Base-by-base conservation (phyloP, 2,888 invertebrate species). In the Synergus umbraculus region DNA sequence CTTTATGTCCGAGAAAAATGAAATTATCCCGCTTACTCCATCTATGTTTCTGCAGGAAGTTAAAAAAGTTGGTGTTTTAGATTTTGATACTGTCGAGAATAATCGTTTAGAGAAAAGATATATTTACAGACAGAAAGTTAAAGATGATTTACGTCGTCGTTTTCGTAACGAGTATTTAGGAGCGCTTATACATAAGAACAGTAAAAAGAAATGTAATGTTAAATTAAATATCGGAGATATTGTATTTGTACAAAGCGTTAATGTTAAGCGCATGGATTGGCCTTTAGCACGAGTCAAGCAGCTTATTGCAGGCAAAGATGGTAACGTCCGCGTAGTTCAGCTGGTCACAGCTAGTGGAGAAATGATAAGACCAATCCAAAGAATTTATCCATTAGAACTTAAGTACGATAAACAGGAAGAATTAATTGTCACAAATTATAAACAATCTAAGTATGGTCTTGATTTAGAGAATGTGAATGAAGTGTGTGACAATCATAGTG, bases 81-180 rank as follows among this genome's bases (percentile, higher is more conserved):
- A 22, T 22, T 22, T 22, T 22, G 22, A 22, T 22, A 22, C 1
- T 22, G 22, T 22, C 22, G 22, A 22, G 1, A 22, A 22, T 22
- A 22, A 22, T 22, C 22, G 22, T 22, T 22, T 22, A 1, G 22
- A 22, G 22, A 22, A 22, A 22, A 22, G 22, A 22, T 22, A 22
- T 1, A 22, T 22, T 22, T 22, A 0, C 37, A 90, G 1, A 85
- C 84, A 65, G 87, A 92, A 46, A 10, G 13, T 46, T 46, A 46
- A 46, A 12, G 46, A 12, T 12, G 46, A 12, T 12, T 79, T 87
- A 86, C 66, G 90, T 86, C 0, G 77, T 92, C 4, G 92, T 92
- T 80, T 84, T 87, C 0, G 83, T 91, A 66, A 90, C 91, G 13
- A 5, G 89, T 88, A 15, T 79, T 86, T 7, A n/a, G 83, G 58